Percentiles rank a stretch among this genome's conserved stretches.
Conservation (phyloP, 2,888 invertebrate genomes). For the Atethmia centrago region DNA sequence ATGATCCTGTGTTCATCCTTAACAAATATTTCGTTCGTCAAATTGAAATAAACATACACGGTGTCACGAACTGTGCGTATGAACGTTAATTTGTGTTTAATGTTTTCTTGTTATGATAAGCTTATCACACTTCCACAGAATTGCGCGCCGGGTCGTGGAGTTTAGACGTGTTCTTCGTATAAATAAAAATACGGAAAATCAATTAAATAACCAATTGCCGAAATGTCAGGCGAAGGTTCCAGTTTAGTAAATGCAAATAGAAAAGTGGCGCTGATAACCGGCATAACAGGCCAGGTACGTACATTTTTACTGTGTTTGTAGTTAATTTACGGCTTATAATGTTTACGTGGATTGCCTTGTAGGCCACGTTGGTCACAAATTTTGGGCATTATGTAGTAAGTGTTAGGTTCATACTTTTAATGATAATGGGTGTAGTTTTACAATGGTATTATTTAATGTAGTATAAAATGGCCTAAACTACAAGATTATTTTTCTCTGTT, state of each 20-base stretch:
- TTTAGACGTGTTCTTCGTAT: constrained; percentile 63
- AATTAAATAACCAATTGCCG: constrained; percentile 37
- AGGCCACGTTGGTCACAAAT: constrained; percentile 53
- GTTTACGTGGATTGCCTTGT: constrained; percentile 7
- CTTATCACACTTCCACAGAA: constrained; percentile 64
- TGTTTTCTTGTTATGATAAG: constrained; percentile 71
- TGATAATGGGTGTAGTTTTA: background rate
- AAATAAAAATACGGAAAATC: constrained; percentile 29
- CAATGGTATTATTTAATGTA: background rate
- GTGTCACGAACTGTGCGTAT: constrained; percentile 37
- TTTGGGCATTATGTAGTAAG: background rate
- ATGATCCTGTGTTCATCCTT: background rate
- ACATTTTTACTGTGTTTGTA: constrained; percentile 18
- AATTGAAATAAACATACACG: background rate
- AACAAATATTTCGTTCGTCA: background rate
- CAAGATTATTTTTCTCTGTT: background rate
- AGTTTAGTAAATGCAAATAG: constrained; percentile 72
- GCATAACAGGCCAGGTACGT: constrained; percentile 98
- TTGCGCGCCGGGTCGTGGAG: constrained; percentile 62
- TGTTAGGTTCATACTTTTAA: background rate
- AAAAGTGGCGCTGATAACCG: constrained; percentile 97
- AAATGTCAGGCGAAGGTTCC: constrained; percentile 84
- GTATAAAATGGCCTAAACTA: background rate
- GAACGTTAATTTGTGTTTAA: constrained; percentile 48
- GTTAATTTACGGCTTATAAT: constrained; percentile 2